Evolutionary conservation across 2,888 invertebrate genomes (phyloP).

Genomic region (Thecophora atra): DNA sequence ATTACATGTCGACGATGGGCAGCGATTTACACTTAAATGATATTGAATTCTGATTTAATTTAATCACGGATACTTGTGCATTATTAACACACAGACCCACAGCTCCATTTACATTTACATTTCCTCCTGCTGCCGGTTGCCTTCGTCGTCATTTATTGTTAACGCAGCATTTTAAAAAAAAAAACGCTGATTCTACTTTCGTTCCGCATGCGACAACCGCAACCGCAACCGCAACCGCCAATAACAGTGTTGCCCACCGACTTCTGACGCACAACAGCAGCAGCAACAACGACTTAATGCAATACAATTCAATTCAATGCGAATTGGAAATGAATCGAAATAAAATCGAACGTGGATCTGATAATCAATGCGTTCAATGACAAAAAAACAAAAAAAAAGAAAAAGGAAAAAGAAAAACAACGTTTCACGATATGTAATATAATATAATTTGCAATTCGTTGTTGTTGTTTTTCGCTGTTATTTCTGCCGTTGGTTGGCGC

Average conservation of each 20-base stretch:
- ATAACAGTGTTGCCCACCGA: constrained; percentile 13
- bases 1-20: neutral
- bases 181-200: neutral
- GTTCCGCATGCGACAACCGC: constrained; percentile 19
- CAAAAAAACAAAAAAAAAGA: too few species aligned
- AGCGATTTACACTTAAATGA: constrained; percentile 13
- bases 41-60: constrained; percentile 23
- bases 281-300: neutral
- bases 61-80: constrained; percentile 11
- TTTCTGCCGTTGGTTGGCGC: neutral
- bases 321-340: neutral
- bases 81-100: constrained; percentile 13
- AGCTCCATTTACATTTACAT: neutral
- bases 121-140: neutral
- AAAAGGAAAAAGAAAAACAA: too few species aligned
- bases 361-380: neutral
- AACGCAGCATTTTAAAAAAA: neutral
- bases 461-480: neutral
- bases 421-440: neutral
- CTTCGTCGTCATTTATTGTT: neutral
- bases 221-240: constrained; percentile 27
- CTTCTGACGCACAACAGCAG: neutral
- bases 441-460: neutral
- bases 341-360: neutral
- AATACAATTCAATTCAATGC: neutral